These are phyloP conservation scores for Naja naja DNA, from an alignment of 2,113 vertebrate species.

Conservation along the genomic window DNA sequence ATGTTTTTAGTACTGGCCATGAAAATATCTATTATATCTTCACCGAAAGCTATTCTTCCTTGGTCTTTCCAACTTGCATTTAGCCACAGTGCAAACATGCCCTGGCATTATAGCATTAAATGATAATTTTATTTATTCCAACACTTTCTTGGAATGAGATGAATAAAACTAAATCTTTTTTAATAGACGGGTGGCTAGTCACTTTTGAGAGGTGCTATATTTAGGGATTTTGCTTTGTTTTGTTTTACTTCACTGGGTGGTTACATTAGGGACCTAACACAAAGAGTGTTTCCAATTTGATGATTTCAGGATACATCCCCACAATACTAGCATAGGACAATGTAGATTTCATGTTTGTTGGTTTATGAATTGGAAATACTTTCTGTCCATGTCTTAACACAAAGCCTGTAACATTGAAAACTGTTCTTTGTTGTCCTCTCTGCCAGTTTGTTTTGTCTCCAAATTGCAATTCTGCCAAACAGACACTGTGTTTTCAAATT, in stretches of 20 bases:
- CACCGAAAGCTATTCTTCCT: background rate
- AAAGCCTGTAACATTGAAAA: background rate
- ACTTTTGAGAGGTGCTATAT: background rate
- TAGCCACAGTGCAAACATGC: background rate
- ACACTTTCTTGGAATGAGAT: background rate
- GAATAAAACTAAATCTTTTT: background rate
- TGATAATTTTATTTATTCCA: background rate
- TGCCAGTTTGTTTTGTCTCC: background rate
- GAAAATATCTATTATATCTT: background rate
- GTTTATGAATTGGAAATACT: background rate
- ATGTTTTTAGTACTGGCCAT: background rate
- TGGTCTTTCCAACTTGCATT: background rate
- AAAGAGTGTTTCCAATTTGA: background rate
- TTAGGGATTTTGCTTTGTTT: background rate
- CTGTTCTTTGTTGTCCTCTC: slow-evolving; percentile 1
- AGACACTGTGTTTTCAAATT: slow-evolving; percentile 4
- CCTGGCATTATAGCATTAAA: background rate
- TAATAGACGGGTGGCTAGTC: background rate
- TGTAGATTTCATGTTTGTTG: background rate
- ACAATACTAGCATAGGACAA: background rate
- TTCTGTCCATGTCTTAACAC: background rate
- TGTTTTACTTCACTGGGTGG: background rate
- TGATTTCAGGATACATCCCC: background rate
- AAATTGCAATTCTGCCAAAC: background rate
- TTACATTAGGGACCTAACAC: background rate